Conservation (phyloP, 2,113 vertebrate species). For the Labeo catla region DNA sequence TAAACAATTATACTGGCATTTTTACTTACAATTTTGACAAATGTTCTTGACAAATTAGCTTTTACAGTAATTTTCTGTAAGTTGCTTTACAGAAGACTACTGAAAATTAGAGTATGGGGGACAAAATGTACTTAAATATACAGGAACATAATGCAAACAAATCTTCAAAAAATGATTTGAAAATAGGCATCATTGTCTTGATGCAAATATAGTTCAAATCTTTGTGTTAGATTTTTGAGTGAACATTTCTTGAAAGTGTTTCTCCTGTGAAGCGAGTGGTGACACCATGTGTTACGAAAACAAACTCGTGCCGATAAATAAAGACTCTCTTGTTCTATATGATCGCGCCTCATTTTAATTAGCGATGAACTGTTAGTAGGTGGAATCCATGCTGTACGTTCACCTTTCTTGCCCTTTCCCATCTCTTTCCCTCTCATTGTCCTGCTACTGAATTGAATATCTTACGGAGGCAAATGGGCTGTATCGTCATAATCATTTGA, state of each 20-base stretch:
- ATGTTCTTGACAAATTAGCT: too few relatives aligned
- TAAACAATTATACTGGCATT: too few relatives aligned
- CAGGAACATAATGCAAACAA: too few relatives aligned
- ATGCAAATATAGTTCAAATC: not conserved
- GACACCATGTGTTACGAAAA: not conserved
- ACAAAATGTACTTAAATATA: not conserved
- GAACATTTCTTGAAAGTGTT: not conserved
- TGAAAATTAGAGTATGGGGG: not conserved
- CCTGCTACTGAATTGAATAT: not conserved
- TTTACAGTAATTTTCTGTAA: too few relatives aligned
- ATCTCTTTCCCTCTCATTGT: conserved; percentile 11
- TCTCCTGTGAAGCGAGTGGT: not conserved
- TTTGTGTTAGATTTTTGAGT: not conserved
- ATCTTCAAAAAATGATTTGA: too few relatives aligned
- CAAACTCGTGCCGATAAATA: not conserved
- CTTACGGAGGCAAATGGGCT: conserved; percentile 28
- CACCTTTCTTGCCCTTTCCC: conserved; percentile 22
- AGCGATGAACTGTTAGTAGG: not conserved
- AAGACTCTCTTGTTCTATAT: not conserved
- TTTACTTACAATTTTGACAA: too few relatives aligned
- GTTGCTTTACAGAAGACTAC: not conserved
- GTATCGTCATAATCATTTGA: conserved; percentile 35
- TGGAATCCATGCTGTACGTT: not conserved
- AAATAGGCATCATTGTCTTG: not conserved
- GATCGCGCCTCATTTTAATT: not conserved